Base-by-base conservation (phyloP, 2,113 vertebrate species). In the Elachura formosa region DNA sequence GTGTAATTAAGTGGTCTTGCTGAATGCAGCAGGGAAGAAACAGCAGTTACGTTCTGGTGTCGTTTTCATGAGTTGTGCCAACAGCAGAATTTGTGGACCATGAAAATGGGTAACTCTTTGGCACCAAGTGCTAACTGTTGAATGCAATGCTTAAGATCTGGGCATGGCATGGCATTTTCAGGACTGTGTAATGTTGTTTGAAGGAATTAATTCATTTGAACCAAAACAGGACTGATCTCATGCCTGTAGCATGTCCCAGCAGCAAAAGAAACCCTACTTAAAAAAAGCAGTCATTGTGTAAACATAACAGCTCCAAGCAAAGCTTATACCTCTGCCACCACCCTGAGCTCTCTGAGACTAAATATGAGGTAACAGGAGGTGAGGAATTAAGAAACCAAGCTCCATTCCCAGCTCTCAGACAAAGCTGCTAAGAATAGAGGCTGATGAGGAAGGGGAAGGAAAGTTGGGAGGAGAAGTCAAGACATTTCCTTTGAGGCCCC, bases 381-480 rank as follows among this genome's bases (percentile, higher is more conserved):
- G 78, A 93, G 67, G 59, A 85, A 89, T 79, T 83, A 34, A 58
- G 84, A 88, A 94, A 96, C 28, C n/a, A 3, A 20, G 24, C 31
- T 85, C 46, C 83, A 43, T 91, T 95, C 55, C 84, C 78, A 90
- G 58, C 59, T 58, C 51, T 80, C 81, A 87, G 75, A 90, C 90
- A 94, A 95, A 95, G 72, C 55, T 84, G 59, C 96, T 96, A 94
- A 95, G 92, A 96, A 96, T 94, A 95, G 94, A 67, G 8, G 8
- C 93, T 82, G 51, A 43, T 74, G 85, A 95, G 92, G 90, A 95
- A 96, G 51, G 28, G 95, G 95, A 96, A 94, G 95, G 83, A 59
- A 71, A 92, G 64, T 36, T 63, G 80, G 96, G 94, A 90, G 93
- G 89, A 96, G 90, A 96, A 95, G 83, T 94, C 73, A 68, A 85